phyloP scores from a whole-genome alignment of 2,113 vertebrate species.

The Macquaria australasica region DNA sequence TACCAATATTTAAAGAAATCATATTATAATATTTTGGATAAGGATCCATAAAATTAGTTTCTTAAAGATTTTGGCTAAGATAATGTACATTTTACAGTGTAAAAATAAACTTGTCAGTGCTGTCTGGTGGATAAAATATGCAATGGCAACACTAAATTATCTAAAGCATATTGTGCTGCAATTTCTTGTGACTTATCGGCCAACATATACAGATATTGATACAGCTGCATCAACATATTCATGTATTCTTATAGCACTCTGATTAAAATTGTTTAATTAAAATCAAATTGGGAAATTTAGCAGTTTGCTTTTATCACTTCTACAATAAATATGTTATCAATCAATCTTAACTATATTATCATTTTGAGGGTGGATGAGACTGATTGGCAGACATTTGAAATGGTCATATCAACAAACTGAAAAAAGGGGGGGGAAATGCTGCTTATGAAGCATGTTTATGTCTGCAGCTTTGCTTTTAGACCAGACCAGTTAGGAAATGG shows the following conservation, averaged over 20 bases:
- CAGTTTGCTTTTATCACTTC: background rate
- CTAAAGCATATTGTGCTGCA: background rate
- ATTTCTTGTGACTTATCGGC: background rate
- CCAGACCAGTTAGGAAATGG: slow-evolving; percentile 6
- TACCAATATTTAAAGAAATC: background rate
- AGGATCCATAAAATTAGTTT: no score
- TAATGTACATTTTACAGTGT: background rate
- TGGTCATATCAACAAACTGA: background rate
- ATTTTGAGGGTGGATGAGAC: background rate
- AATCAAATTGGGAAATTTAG: background rate
- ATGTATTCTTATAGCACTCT: background rate
- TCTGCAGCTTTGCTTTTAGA: slow-evolving; percentile 14
- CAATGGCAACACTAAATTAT: background rate
- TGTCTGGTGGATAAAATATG: background rate
- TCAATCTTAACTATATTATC: background rate
- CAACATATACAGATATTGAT: background rate
- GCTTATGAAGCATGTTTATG: background rate
- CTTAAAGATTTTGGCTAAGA: background rate
- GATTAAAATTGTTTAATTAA: background rate
- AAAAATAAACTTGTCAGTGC: background rate
- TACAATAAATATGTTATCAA: background rate
- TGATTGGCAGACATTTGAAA: background rate
- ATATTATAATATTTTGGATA: no score
- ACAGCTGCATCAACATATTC: background rate
- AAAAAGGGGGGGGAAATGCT: background rate